phyloP scores from a whole-genome alignment of 23 tunicate genomes.

The Botrylloides violaceus region DNA sequence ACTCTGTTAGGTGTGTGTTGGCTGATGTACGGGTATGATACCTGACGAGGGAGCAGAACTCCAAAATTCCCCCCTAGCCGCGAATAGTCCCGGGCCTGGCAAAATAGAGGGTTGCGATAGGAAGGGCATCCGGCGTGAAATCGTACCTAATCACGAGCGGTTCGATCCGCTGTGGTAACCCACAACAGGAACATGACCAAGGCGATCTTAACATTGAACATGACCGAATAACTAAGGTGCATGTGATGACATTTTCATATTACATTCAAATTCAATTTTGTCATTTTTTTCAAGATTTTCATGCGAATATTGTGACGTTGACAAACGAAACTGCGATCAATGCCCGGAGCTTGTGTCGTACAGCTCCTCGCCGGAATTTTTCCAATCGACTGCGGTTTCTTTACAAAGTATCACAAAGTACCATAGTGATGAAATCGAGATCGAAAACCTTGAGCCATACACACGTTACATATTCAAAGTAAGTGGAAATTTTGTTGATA shows the following conservation, averaged over 20 bases:
- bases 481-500: background rate
- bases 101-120: too few species aligned
- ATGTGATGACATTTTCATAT: background rate
- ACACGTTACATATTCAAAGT: constrained; percentile 33
- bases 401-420: constrained; percentile 14
- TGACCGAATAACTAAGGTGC: background rate
- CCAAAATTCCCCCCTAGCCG: too few species aligned
- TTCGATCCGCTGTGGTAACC: too few species aligned
- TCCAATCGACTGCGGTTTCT: background rate
- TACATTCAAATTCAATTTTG: background rate
- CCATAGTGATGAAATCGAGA: background rate
- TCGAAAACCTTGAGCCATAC: constrained; percentile 31
- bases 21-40: too few species aligned
- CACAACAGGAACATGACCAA: too few species aligned
- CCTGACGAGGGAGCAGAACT: too few species aligned
- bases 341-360: constrained; percentile 23
- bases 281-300: constrained; percentile 9
- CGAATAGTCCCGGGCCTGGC: too few species aligned
- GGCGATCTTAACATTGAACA: too few species aligned
- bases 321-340: background rate
- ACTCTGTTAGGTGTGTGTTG: too few species aligned
- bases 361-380: constrained; percentile 9
- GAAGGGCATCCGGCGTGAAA: too few species aligned
- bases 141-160: too few species aligned
- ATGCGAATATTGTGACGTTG: constrained; percentile 17